Evolutionary conservation across 2,888 invertebrate genomes (phyloP).

Genomic region (Drosophila borborema): DNA sequence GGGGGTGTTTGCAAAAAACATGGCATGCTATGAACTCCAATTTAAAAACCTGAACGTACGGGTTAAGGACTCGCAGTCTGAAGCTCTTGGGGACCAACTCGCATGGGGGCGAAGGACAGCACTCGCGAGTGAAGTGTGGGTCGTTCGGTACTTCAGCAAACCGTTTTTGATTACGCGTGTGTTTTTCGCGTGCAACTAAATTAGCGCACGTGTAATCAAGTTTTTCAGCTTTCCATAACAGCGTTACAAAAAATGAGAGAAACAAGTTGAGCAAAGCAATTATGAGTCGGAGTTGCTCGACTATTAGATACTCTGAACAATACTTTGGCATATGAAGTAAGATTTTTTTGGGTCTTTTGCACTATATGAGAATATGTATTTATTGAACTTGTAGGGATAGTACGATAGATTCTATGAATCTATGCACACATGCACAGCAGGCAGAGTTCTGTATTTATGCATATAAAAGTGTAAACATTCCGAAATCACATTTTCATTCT

Average conservation of each 20-base stretch:
- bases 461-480: too few species aligned
- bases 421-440: too few species aligned
- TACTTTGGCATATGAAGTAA: too few species aligned
- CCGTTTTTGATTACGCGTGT: conserved; percentile 77
- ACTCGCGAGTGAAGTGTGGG: not conserved
- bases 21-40: conserved; percentile 71
- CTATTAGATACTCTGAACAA: not conserved
- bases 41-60: conserved; percentile 62
- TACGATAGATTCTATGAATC: too few species aligned
- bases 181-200: conserved; percentile 78
- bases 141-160: conserved; percentile 62
- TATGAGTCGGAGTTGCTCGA: not conserved
- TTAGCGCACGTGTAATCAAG: conserved; percentile 76
- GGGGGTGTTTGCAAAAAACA: conserved; percentile 27
- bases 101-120: not conserved
- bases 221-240: conserved; percentile 57
- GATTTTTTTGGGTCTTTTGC: too few species aligned
- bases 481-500: too few species aligned
- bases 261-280: conserved; percentile 16
- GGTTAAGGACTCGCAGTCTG: conserved; percentile 57
- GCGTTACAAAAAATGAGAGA: conserved; percentile 17
- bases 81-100: conserved; percentile 3
- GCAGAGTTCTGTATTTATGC: too few species aligned
- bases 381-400: too few species aligned
- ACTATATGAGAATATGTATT: too few species aligned